phyloP scores from a whole-genome alignment of 2,888 invertebrate genomes.

The Proisotoma minuta region DNA sequence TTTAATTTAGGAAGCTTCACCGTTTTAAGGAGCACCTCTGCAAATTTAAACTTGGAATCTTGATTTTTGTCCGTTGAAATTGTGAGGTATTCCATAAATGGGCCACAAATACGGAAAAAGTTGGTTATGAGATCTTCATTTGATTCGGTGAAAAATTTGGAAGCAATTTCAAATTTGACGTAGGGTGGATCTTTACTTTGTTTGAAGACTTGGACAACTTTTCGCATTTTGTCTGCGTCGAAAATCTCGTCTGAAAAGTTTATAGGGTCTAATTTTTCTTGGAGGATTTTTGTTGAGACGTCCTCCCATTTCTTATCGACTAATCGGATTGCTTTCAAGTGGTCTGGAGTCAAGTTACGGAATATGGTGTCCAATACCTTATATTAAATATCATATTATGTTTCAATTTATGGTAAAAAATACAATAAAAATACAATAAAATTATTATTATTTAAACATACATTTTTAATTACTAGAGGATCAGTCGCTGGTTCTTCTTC shows the following conservation, averaged over 20 bases:
- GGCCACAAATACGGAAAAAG: slow-evolving; percentile 21
- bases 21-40: background rate
- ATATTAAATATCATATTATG: no score
- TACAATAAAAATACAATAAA: background rate
- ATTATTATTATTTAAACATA: background rate
- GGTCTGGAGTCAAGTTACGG: slow-evolving; percentile 7
- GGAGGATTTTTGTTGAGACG: slow-evolving; percentile 29
- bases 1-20: slow-evolving; percentile 4
- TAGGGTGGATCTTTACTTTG: slow-evolving; percentile 27
- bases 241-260: background rate
- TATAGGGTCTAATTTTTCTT: slow-evolving; percentile 20
- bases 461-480: background rate
- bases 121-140: slow-evolving; percentile 20
- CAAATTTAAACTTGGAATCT: slow-evolving; percentile 1
- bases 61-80: slow-evolving; percentile 8
- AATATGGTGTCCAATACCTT: slow-evolving; percentile 29
- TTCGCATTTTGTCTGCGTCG: slow-evolving; percentile 2
- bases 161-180: slow-evolving; percentile 27
- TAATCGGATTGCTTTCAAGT: slow-evolving; percentile 24
- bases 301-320: slow-evolving; percentile 28
- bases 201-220: slow-evolving; percentile 22
- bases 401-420: background rate
- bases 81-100: slow-evolving; percentile 25
- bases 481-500: no score
- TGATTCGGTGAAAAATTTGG: slow-evolving; percentile 27